Base-by-base conservation (phyloP, 2,888 invertebrate genomes). In the Schizotus pectinicornis region DNA sequence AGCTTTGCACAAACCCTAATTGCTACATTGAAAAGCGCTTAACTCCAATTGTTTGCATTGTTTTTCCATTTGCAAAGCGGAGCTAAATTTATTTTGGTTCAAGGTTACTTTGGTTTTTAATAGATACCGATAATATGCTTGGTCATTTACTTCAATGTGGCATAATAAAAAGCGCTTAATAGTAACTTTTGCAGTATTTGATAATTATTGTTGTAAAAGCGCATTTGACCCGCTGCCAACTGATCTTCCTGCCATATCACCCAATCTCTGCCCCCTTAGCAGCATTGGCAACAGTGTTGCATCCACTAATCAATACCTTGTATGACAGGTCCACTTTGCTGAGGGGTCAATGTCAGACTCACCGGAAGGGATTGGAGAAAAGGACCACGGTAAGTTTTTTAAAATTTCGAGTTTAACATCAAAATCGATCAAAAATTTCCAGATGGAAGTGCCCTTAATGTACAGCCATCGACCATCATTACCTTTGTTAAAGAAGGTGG, bases 391-490 rank as follows among this genome's bases (percentile, higher is more conserved):
- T 72, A 67, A 67, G 70, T 69, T 48, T 8, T 22, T 22, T 22
- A 3, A 22, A 32, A 41, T 42, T 49, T 31, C 34, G 8, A 34
- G 34, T 37, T 54, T 41, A 12, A 49, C 41, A 34, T 30, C 7
- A 32, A n/a, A 39, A 30, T 13, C 32, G 3, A 14, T 41, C 35
- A 34, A 56, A 14, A 37, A 41, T 57, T 51, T 39, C 32, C 59
- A 72, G 78, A 77, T 42, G 86, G 84, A 48, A 85, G 85, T 62
- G 84, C 87, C 81, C 77, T 90, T 46, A 82, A 80, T 42, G 79
- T 89, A 22, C 83, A 82, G 22, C 92, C 92, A 0, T 85, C 87
- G 12, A 90, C 90, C 63, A 83, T 86, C 30, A 86, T 95, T 51
- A 77, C 84, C 45, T 94, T 93, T 74, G 83, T 83, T 63, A 85